These are phyloP conservation scores for Protaetia brevitarsis DNA, from an alignment of 1,140 invertebrate species.

Conservation along the genomic window DNA sequence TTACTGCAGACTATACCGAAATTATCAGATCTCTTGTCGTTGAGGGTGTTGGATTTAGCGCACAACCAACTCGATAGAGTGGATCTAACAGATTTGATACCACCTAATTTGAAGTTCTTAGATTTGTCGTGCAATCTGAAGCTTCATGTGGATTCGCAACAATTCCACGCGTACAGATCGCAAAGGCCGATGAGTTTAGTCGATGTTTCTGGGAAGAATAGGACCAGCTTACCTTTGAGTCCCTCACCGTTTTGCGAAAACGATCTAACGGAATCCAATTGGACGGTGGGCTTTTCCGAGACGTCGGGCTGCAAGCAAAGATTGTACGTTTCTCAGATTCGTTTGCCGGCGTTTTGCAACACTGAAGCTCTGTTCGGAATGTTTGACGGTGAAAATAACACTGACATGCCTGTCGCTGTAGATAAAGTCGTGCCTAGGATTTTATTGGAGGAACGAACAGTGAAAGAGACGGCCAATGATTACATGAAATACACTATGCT, in stretches of 20 bases:
- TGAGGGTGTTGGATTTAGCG: conserved; percentile 79
- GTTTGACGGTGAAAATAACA: conserved; percentile 74
- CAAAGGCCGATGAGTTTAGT: conserved; percentile 77
- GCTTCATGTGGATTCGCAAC: conserved; percentile 75
- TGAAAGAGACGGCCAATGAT: conserved; percentile 73
- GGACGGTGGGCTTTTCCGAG: conserved; percentile 74
- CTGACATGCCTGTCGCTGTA: conserved; percentile 63
- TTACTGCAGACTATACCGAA: conserved; percentile 69
- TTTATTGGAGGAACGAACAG: conserved; percentile 72
- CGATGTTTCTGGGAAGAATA: conserved; percentile 75
- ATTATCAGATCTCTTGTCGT: conserved; percentile 66
- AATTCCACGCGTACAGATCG: conserved; percentile 73
- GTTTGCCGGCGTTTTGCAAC: conserved; percentile 72
- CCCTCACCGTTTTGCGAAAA: conserved; percentile 60
- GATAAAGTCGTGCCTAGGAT: conserved; percentile 72
- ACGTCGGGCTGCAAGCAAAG: conserved; percentile 71
- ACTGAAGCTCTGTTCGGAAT: conserved; percentile 77
- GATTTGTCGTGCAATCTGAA: conserved; percentile 81
- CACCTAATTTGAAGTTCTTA: conserved; percentile 77
- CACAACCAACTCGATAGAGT: conserved; percentile 79
- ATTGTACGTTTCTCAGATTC: conserved; percentile 71
- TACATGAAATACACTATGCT: conserved; percentile 82
- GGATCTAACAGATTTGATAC: conserved; percentile 70
- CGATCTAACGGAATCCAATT: conserved; percentile 60
- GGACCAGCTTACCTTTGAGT: conserved; percentile 60